Evolutionary conservation across 2,113 vertebrate species (phyloP).

Genomic region (Dipodomys merriami): DNA sequence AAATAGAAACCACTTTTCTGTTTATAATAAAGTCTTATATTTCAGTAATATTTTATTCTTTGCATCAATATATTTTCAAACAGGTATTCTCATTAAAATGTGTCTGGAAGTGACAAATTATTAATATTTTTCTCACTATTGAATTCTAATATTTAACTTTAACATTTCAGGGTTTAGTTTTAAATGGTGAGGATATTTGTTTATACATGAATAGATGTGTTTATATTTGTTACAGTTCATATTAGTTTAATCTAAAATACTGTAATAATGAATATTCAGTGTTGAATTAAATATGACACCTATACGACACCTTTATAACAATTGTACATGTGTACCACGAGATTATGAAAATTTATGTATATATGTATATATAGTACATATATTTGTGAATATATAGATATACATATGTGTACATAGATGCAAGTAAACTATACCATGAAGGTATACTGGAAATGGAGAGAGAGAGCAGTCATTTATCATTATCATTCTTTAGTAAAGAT

Average conservation of each 20-base stretch:
- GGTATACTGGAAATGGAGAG: not conserved
- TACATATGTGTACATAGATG: not conserved
- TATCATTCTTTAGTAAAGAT: constrained; percentile 36
- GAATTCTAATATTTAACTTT: constrained; percentile 13
- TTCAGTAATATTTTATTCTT: constrained; percentile 51
- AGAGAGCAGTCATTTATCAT: not conserved
- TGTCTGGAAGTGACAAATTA: constrained; percentile 18
- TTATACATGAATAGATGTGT: constrained; percentile 46
- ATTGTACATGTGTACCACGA: not conserved
- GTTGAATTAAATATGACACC: not conserved
- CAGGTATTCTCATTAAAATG: constrained; percentile 55
- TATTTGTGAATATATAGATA: not conserved
- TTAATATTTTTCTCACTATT: constrained; percentile 47
- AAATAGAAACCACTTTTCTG: constrained; percentile 66
- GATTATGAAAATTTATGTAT: not conserved
- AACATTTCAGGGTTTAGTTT: constrained; percentile 53
- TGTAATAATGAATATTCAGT: not conserved
- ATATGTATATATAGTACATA: not conserved
- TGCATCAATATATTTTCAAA: constrained; percentile 37
- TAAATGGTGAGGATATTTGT: constrained; percentile 59
- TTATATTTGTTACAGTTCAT: constrained; percentile 55
- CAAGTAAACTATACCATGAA: not conserved
- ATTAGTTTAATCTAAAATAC: constrained; percentile 44
- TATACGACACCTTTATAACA: constrained; percentile 7
- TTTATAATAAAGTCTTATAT: constrained; percentile 63